Conservation (phyloP, 2,113 vertebrate species). For the Vombatus ursinus region DNA sequence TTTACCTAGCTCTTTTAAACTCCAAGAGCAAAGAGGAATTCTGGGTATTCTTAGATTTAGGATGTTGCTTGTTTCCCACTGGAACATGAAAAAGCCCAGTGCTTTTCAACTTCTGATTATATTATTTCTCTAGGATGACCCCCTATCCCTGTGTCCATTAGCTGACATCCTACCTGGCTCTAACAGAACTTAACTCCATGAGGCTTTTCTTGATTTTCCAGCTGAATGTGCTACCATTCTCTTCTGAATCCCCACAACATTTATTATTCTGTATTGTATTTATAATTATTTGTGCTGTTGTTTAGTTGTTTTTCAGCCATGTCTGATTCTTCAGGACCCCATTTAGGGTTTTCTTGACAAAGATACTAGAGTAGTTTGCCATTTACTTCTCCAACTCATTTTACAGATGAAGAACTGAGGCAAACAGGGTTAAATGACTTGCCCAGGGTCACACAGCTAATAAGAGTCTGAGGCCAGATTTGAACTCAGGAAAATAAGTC, state of each 20-base stretch:
- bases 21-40: background rate
- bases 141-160: background rate
- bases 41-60: fast-evolving
- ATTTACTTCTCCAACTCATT: background rate
- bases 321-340: too few relatives aligned
- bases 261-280: background rate
- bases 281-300: background rate
- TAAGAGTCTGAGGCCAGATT: background rate
- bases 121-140: background rate
- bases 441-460: background rate
- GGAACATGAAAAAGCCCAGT: background rate
- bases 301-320: background rate
- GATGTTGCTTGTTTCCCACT: background rate
- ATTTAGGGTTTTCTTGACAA: too few relatives aligned
- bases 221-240: background rate
- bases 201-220: background rate
- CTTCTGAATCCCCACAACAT: background rate
- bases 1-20: fast-evolving
- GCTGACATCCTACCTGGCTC: background rate
- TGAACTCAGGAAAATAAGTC: background rate
- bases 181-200: background rate
- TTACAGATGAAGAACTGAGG: background rate
- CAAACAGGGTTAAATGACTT: background rate
- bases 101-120: background rate
- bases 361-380: background rate